Base-by-base conservation (phyloP, 2,797 vertebrate species). In the Halcyon chelicuti region DNA sequence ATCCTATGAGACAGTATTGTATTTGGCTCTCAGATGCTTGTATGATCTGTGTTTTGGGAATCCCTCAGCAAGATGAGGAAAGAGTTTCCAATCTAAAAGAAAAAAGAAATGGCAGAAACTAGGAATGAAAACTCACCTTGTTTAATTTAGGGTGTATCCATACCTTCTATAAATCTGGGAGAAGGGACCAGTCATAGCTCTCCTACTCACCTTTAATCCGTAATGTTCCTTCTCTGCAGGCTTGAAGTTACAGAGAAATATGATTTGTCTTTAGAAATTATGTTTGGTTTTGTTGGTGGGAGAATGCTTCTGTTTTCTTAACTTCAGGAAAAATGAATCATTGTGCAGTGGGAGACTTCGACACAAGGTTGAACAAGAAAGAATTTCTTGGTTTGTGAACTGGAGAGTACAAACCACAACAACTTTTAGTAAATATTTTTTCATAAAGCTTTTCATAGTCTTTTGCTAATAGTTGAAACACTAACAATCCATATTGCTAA, bases 221-320 rank as follows among this genome's bases (percentile, higher is more conserved):
- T 35, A 79, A 42, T 60, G 39, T 47, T 94, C 39, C 63, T 88
- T 92, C 71, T 61, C 63, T 67, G 31, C 23, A 87, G 60, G 57
- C 55, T 62, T 8, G 3, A 75, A 70, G 12, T 82, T 87, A 74
- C 71, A 95, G 63, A 82, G 33, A 67, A 85, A 90, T 63, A 66
- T 18, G 22, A 84, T 88, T 90, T 89, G 39, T 89, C 51, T 76
- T 86, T 33, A 62, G 51, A 84, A 73, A 90, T 92, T 79, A 63
- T 92, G 80, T 63, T 92, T 89, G 46, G 17, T 72, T 92, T 90
- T 84, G 35, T 89, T 87, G 5, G 2, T 79, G 71, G 47, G 67
- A 95, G 74, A 95, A 95, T 87, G 96, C 60, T 90, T 96, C 62
- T 73, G 67, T 70, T 88, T 92, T 95, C 71, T 92, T 86, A 76